Evolutionary conservation across 2,888 invertebrate genomes (phyloP).

Genomic region (Heliconius hortense): DNA sequence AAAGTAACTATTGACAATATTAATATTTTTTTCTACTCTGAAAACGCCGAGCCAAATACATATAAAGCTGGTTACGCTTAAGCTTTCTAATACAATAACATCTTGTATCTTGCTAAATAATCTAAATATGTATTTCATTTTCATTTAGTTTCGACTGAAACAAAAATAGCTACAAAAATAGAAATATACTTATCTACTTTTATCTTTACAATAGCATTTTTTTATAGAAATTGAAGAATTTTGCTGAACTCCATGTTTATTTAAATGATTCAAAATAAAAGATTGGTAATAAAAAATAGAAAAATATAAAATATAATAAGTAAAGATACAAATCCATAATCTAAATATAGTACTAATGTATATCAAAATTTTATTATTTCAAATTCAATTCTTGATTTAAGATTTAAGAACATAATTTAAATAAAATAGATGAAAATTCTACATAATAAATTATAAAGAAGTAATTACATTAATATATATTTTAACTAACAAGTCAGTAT

Average conservation of each 20-base stretch:
- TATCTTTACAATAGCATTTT: slow-evolving; percentile 14
- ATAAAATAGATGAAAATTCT: too few species aligned
- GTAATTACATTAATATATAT: too few species aligned
- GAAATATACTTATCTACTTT: slow-evolving; percentile 31
- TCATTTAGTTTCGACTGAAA: slow-evolving; percentile 33
- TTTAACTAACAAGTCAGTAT: not conserved
- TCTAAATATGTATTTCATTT: slow-evolving; percentile 23
- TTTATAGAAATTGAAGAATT: slow-evolving; percentile 23
- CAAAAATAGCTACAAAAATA: slow-evolving; percentile 36
- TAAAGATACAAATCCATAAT: too few species aligned
- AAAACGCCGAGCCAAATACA: not conserved
- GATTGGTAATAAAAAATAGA: too few species aligned
- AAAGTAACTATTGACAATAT: too few species aligned
- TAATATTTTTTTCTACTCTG: too few species aligned
- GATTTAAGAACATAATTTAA: too few species aligned
- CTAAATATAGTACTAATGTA: too few species aligned
- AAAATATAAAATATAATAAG: too few species aligned
- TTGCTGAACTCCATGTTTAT: slow-evolving; percentile 11
- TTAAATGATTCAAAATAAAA: not conserved
- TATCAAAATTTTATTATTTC: too few species aligned
- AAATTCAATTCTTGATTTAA: too few species aligned
- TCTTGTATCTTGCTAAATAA: slow-evolving; percentile 18
- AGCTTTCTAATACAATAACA: slow-evolving; percentile 26
- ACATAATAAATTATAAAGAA: too few species aligned
- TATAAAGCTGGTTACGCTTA: slow-evolving; percentile 22